Evolutionary conservation across 2,113 vertebrate species (phyloP), one percentile per base, ranked within the genome.

Genomic region (Anguilla japonica): DNA sequence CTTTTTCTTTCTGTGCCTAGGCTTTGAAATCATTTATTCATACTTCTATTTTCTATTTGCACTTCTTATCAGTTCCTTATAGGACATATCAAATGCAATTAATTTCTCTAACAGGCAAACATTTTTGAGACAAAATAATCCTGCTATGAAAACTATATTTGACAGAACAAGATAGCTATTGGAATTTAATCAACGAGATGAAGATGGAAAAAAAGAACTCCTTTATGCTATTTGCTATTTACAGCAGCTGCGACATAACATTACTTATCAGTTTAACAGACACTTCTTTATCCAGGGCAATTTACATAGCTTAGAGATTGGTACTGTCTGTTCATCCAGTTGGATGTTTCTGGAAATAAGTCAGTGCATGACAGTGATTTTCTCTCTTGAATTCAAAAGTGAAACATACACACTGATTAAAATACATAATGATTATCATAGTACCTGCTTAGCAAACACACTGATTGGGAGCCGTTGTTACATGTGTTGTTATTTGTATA

Each of bases 211-310:
- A 60, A 50, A 85, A 80, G 14, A 85, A 53, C 22, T 46, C 18
- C 60, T 20, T 15, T 56, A 15, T 56, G 53, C 8, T 56, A 56
- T 56, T 56, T 56, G 53, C 8, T 56, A 56, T 34, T 63, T 78
- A 56, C 39, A 81, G 78, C 84, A 85, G 85, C 20, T 82, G 56
- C 43, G 56, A 84, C 84, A 53, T 53, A 53, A 67, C 20, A 67
- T 67, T 67, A 67, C 26, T 22, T 67, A 67, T 67, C 22, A 26
- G 18, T 26, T 67, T 22, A 67, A 26, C 60, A 22, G 18, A 67
- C 50, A 67, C 22, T 26, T 67, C 8, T 67, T 26, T 26, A 67
- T 67, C 60, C 60, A 22, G 60, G 8, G 22, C 18, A 67, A 26
- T 26, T 67, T 26, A 26, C 60, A 26, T 67, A 81, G 41, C 29